phyloP scores from a whole-genome alignment of 1,140 invertebrate species.

The Eubasilissa regina region DNA sequence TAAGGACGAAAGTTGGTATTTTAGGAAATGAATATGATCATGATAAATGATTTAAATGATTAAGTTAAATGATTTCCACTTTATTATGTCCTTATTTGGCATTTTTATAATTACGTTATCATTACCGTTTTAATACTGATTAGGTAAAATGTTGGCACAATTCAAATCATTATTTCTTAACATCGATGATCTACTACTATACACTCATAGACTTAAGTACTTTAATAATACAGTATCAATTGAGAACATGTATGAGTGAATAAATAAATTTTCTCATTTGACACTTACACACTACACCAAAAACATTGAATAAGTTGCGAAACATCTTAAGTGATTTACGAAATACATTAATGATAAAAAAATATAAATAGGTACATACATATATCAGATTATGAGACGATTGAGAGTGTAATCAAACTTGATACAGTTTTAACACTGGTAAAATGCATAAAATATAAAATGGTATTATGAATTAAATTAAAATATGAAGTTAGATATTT shows the following conservation, averaged over 20 bases:
- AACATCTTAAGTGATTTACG: slow-evolving; percentile 4
- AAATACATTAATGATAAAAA: background rate
- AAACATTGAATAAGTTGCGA: slow-evolving; percentile 25
- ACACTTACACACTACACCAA: slow-evolving; percentile 35
- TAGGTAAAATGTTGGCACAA: slow-evolving; percentile 64
- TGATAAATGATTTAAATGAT: too few relatives aligned
- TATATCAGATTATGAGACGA: too few relatives aligned
- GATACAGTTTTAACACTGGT: background rate
- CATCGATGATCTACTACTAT: slow-evolving; percentile 35
- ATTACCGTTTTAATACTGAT: slow-evolving; percentile 72
- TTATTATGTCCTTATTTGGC: slow-evolving; percentile 28
- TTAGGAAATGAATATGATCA: too few relatives aligned
- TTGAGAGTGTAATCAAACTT: too few relatives aligned
- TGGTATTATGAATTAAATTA: slow-evolving; percentile 16
- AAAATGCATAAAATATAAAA: slow-evolving; percentile 5
- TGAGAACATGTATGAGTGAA: background rate
- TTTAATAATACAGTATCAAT: slow-evolving; percentile 24
- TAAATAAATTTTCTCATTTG: slow-evolving; percentile 19
- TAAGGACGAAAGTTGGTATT: too few relatives aligned
- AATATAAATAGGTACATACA: too few relatives aligned
- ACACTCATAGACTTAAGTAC: slow-evolving; percentile 39
- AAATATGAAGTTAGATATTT: background rate
- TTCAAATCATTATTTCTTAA: slow-evolving; percentile 28
- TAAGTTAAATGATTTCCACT: too few relatives aligned
- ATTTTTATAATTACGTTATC: slow-evolving; percentile 28